Conservation (phyloP, 2,113 vertebrate species). For the Ginglymostoma cirratum region DNA sequence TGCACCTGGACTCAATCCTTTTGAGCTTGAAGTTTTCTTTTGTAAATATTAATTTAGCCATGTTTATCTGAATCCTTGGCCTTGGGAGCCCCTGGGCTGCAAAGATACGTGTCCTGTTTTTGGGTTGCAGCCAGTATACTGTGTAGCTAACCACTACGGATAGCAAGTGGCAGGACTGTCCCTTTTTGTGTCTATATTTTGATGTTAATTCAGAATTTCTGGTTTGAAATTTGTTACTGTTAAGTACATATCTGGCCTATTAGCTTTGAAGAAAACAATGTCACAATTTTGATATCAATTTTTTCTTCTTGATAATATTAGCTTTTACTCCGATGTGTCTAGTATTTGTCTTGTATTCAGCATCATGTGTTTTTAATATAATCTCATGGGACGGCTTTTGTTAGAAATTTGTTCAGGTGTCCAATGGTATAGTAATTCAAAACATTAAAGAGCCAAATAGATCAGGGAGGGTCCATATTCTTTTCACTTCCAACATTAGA, state of each 20-base stretch:
- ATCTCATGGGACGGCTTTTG: background rate
- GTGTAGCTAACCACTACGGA: background rate
- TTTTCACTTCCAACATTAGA: background rate
- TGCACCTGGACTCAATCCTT: background rate
- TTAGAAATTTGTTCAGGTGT: background rate
- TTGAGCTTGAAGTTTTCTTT: background rate
- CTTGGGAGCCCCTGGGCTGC: background rate
- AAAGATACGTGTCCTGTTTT: background rate
- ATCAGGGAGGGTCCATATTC: background rate
- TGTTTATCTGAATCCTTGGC: background rate
- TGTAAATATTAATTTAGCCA: background rate
- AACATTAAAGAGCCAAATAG: background rate
- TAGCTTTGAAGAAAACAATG: background rate
- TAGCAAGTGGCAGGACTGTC: background rate
- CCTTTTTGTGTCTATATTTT: background rate
- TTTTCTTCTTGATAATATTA: too few relatives aligned
- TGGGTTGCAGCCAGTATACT: background rate
- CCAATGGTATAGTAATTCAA: background rate
- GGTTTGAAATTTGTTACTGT: background rate
- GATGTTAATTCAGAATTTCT: background rate
- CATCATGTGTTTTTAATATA: background rate
- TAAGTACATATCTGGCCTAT: background rate
- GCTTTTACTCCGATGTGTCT: background rate
- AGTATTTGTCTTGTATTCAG: background rate
- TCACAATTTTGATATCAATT: too few relatives aligned